Conservation (phyloP, 1,140 invertebrate genomes). For the Phymorhynchus buccinoides region DNA sequence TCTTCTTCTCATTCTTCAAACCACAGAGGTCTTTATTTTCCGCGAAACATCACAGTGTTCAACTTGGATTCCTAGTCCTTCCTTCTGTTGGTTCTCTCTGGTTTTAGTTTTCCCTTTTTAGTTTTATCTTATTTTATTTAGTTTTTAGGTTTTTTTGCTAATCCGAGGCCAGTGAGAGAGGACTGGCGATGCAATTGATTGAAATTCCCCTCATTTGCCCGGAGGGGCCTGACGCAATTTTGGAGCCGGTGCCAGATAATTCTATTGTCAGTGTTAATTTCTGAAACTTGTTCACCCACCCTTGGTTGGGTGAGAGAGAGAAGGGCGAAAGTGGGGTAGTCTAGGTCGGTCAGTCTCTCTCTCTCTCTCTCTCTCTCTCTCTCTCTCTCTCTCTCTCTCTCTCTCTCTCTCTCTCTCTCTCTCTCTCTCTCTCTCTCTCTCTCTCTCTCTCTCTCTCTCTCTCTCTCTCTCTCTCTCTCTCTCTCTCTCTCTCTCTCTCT, state of each 20-base stretch:
- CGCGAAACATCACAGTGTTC: background rate
- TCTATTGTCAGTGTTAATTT: constrained; percentile 26
- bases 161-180: background rate
- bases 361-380: too few relatives aligned
- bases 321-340: background rate
- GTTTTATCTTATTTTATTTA: too few relatives aligned
- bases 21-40: background rate
- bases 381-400: background rate
- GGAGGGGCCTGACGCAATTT: background rate
- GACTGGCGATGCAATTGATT: constrained; percentile 11
- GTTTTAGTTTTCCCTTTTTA: too few relatives aligned
- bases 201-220: constrained; percentile 17
- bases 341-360: too few relatives aligned
- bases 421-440: too few relatives aligned
- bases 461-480: too few relatives aligned
- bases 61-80: background rate
- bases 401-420: background rate
- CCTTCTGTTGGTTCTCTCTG: too few relatives aligned
- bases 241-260: constrained; percentile 8
- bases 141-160: too few relatives aligned
- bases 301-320: too few relatives aligned
- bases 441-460: background rate
- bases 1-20: background rate
- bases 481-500: too few relatives aligned
- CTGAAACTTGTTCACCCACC: background rate